Evolutionary conservation across 2,888 invertebrate species (phyloP), one percentile per base, ranked within the genome.

Genomic region (Herminia tarsipennalis): DNA sequence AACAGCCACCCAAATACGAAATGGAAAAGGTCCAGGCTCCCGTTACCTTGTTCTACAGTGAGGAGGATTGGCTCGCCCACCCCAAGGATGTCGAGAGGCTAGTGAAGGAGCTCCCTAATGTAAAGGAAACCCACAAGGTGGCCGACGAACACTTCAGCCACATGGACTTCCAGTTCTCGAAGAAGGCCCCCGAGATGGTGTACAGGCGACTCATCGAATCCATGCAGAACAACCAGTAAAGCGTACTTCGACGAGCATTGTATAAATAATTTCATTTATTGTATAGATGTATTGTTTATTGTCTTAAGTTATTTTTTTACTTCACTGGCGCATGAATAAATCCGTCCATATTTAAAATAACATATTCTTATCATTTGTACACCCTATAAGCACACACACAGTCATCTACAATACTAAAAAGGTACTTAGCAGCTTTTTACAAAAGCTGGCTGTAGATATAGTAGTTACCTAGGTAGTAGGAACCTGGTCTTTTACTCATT

Each of bases 61-160:
- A 82, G 9, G 93, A 94, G 32, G 96, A 96, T 80, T 94, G 94
- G 93, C 79, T 96, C 35, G 92, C 95, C 10, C 86, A 92, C 46
- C 92, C 93, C 29, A 78, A 81, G 63, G 94, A 95, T 55, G 94
- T 95, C 0, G 76, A 90, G 24, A 86, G 87, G 29, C 76, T 95
- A 51, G 86, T 88, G 34, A 73, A 78, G 3, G 86, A 92, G 56
- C 83, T 96, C 25, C 93, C 93, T 34, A 92, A 93, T 65, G 88
- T 93, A 4, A 79, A 84, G 44, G 92, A 92, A 36, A 86, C 87
- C 58, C 91, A 92, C 81, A 81, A 90, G 60, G 93, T 95, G 25
- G 88, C 93, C 1, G 87, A 92, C 63, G 79, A 88, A 27, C 76
- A 86, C 69, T 92, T 90, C 76, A 79, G 75, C 56, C 78, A 86